Evolutionary conservation across 92 coral and sea anemone species (phyloP).

Genomic region (Porites rus): DNA sequence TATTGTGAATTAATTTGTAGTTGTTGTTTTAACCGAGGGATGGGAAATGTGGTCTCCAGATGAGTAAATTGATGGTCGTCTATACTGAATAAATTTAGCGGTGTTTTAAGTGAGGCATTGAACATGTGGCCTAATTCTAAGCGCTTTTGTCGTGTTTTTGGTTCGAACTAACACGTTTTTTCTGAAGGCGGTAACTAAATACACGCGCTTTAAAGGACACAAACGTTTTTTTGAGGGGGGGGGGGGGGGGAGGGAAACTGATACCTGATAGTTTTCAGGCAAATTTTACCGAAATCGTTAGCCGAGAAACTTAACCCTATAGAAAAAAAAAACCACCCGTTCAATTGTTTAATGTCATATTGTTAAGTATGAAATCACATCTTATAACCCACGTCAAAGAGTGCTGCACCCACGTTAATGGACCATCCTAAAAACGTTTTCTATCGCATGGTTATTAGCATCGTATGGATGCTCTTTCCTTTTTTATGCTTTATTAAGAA

Average conservation of each 20-base stretch:
- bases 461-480: neutral
- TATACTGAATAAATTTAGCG: neutral
- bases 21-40: no score
- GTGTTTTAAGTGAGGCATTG: neutral
- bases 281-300: no score
- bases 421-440: no score
- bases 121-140: neutral
- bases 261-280: no score
- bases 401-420: neutral
- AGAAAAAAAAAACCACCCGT: neutral
- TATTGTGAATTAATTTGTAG: no score
- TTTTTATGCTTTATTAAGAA: neutral
- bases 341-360: slow-evolving; percentile 1
- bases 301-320: no score
- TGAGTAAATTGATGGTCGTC: neutral
- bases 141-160: neutral
- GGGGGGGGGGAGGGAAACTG: no score
- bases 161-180: neutral
- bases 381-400: neutral
- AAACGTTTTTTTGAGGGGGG: no score
- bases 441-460: no score
- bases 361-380: slow-evolving; percentile 7
- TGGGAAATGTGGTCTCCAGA: neutral
- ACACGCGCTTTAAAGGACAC: no score
- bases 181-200: no score